Conservation (phyloP, 1,140 invertebrate species). For the Cotesia chilonis region DNA sequence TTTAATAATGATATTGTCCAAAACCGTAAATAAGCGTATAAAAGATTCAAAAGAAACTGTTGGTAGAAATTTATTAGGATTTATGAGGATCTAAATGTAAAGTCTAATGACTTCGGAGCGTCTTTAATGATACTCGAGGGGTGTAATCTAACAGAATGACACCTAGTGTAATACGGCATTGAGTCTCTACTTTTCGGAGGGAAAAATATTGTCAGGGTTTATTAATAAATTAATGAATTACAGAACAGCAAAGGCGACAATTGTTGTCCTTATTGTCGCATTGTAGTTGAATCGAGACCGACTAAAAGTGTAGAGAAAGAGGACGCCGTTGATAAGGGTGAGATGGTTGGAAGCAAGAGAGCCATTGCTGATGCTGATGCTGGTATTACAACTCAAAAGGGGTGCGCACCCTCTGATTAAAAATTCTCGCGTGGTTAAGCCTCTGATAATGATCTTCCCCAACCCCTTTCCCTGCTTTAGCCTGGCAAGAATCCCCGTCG, state of each 20-base stretch:
- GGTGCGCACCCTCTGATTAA: slow-evolving; percentile 68
- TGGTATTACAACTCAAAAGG: slow-evolving; percentile 45
- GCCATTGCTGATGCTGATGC: slow-evolving; percentile 2
- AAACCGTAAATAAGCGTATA: too few relatives aligned
- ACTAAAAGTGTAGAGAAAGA: slow-evolving; percentile 2
- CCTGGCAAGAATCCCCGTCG: slow-evolving; percentile 29
- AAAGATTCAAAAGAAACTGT: too few relatives aligned
- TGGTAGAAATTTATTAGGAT: too few relatives aligned
- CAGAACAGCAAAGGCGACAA: slow-evolving; percentile 43
- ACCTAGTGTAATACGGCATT: too few relatives aligned
- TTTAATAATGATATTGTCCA: too few relatives aligned
- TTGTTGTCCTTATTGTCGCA: slow-evolving; percentile 46
- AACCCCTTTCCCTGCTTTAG: slow-evolving; percentile 44
- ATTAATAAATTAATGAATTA: slow-evolving; percentile 40
- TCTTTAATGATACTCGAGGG: too few relatives aligned
- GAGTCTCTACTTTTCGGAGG: neutral
- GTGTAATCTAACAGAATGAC: too few relatives aligned
- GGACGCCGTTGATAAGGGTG: neutral
- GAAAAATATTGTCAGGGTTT: slow-evolving; percentile 46
- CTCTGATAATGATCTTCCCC: slow-evolving; percentile 67
- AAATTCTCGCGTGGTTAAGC: slow-evolving; percentile 69
- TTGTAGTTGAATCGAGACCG: neutral
- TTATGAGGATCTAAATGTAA: neutral
- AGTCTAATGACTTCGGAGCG: too few relatives aligned
- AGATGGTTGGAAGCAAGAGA: neutral